Percentiles rank a stretch among this genome's conserved stretches.
Conservation (phyloP, 2,113 vertebrate genomes). For the Ciconia stormi region DNA sequence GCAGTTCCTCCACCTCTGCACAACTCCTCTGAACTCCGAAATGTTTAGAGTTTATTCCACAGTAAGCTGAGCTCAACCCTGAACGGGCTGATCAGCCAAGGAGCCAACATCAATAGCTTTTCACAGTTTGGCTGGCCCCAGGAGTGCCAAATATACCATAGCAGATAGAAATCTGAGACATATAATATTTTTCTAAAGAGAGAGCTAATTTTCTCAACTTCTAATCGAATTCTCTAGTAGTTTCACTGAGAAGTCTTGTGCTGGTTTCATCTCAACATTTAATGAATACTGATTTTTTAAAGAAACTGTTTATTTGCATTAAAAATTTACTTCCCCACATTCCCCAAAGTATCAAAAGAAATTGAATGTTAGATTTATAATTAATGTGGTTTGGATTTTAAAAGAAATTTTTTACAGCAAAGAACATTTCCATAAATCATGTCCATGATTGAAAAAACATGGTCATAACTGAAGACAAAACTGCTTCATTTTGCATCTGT, state of each 20-base stretch:
- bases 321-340: conserved; percentile 51
- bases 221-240: conserved; percentile 43
- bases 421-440: conserved; percentile 81
- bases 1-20: not conserved
- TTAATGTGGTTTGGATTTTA: conserved; percentile 71
- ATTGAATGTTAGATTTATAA: conserved; percentile 70
- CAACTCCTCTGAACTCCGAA: not conserved
- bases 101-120: conserved; percentile 45
- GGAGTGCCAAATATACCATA: conserved; percentile 21
- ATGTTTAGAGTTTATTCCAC: conserved; percentile 31
- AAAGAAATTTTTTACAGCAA: conserved; percentile 56
- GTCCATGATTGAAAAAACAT: conserved; percentile 76
- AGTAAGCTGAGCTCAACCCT: conserved; percentile 21
- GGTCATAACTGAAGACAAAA: conserved; percentile 70
- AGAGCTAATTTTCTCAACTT: conserved; percentile 50
- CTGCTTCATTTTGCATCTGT: conserved; percentile 76
- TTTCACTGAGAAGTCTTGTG: conserved; percentile 12
- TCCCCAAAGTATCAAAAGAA: conserved; percentile 55
- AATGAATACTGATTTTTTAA: conserved; percentile 66
- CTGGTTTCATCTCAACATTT: conserved; percentile 53
- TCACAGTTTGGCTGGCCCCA: conserved; percentile 24
- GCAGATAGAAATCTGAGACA: conserved; percentile 47
- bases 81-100: not conserved
- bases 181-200: conserved; percentile 37
- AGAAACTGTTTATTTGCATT: conserved; percentile 57